phyloP scores from a whole-genome alignment of 1,140 invertebrate species.

The Coptotermes formosanus region DNA sequence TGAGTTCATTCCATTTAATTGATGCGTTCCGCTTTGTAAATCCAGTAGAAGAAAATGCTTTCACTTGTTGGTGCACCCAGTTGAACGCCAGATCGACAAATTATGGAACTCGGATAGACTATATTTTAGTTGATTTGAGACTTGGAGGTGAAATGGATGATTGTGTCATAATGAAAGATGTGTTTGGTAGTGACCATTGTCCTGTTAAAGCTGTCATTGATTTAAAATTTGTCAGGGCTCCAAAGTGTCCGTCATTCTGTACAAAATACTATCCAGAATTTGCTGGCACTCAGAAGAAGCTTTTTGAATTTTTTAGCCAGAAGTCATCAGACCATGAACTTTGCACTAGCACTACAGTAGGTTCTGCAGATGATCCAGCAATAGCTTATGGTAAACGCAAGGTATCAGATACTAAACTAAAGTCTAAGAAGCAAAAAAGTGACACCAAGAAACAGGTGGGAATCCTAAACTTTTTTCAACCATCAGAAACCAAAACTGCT shows the following conservation, averaged over 20 bases:
- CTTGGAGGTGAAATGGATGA: slow-evolving; percentile 44
- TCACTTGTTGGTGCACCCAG: slow-evolving; percentile 56
- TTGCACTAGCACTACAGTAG: too few species aligned
- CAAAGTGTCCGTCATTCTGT: slow-evolving; percentile 47
- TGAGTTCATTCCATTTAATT: slow-evolving; percentile 44
- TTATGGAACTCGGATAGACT: slow-evolving; percentile 59
- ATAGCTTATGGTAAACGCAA: too few species aligned
- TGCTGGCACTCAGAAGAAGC: slow-evolving; percentile 52
- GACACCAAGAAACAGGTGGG: too few species aligned
- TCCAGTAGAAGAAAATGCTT: slow-evolving; percentile 49
- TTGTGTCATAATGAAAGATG: slow-evolving; percentile 49
- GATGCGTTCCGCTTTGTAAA: slow-evolving; percentile 56
- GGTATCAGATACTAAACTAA: too few species aligned
- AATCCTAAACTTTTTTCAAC: too few species aligned
- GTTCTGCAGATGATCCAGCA: too few species aligned
- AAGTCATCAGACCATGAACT: too few species aligned
- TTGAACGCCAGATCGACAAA: slow-evolving; percentile 55
- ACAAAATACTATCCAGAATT: slow-evolving; percentile 56
- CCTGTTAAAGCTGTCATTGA: slow-evolving; percentile 51
- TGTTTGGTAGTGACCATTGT: slow-evolving; percentile 61
- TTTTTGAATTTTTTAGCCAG: slow-evolving; percentile 38
- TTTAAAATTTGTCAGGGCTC: slow-evolving; percentile 40
- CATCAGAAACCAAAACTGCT: too few species aligned
- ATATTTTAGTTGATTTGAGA: slow-evolving; percentile 51
- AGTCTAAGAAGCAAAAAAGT: too few species aligned